Conservation (phyloP, 2,888 invertebrate genomes). For the Trissoscelio sp. region DNA sequence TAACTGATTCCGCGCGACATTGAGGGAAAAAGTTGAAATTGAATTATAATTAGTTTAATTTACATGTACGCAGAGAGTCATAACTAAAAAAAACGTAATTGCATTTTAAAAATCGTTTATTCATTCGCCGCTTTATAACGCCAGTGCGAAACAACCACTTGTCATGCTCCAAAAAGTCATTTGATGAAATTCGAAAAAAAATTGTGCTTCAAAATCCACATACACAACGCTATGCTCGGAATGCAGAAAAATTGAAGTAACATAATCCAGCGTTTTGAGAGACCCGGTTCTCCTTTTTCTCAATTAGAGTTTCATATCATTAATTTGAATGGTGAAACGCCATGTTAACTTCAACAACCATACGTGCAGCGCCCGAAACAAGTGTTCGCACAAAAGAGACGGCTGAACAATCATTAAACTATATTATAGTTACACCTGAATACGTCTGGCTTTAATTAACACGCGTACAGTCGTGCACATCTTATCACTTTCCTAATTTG, state of each 20-base stretch:
- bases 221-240: background rate
- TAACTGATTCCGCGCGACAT: slow-evolving; percentile 1
- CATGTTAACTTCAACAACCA: slow-evolving; percentile 4
- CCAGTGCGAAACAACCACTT: slow-evolving; percentile 32
- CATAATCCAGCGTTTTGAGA: background rate
- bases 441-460: slow-evolving; percentile 13
- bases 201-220: slow-evolving; percentile 4
- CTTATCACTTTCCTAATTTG: background rate
- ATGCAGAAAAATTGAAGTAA: background rate
- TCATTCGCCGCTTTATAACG: slow-evolving; percentile 9
- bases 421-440: slow-evolving; percentile 12
- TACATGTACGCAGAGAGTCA: slow-evolving; percentile 4
- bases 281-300: background rate
- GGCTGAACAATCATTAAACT: slow-evolving; percentile 1
- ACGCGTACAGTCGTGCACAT: background rate
- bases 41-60: slow-evolving; percentile 45
- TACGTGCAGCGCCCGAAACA: background rate
- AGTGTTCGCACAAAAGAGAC: slow-evolving; percentile 5
- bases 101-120: slow-evolving; percentile 54
- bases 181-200: slow-evolving; percentile 41
- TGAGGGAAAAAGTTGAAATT: slow-evolving; percentile 11
- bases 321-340: background rate
- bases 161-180: slow-evolving; percentile 50
- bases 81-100: slow-evolving; percentile 33
- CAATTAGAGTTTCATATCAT: background rate